Base-by-base conservation (phyloP, 30 jellyfish, hydroid and myxozoan species). In the Aurelia aurita region DNA sequence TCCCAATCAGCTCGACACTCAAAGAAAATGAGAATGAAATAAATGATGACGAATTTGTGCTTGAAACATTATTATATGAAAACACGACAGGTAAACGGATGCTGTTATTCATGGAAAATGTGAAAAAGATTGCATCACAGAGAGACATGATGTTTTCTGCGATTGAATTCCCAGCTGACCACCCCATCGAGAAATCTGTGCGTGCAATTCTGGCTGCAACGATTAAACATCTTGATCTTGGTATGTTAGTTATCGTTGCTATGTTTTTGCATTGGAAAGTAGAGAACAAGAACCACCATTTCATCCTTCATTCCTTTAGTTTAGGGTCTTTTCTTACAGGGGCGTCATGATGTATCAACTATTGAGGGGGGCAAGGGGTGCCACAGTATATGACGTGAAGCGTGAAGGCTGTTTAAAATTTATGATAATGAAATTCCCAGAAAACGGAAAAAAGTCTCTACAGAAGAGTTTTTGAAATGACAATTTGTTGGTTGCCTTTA, bases 141-240 rank as follows among this genome's bases (percentile, higher is more conserved):
- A 59, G 79, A 27, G 86, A 74, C 58, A 58, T 26, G 23, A 77
- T 77, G 70, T 63, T 77, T 61, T 59, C 89, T 25, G 89, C 89
- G 20, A 63, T 77, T 18, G 89, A 77, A 5, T 77, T 77, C 21
- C 80, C 76, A 11, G 22, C 25, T 3, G 83, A 83, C 43, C 82
- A 83, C 25, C 80, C 86, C 26, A 19, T 83, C 20, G 93, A 83
- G 62, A 71, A 83, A 11, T 86, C 93, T 20, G 77, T 72, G 61
- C 72, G 86, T 45, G 93, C 87, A 21, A 71, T 71, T 8, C 6
- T 59, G 43, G 85, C 86, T 21, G 82, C 85, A 1, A 53, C 76
- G 8, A 26, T 83, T 28, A 83, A 68, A 47, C 93, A 83, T 46
- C 80, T 83, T 46, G 87, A 71, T 22, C 80, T 59, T n/a, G 79